phyloP scores from a whole-genome alignment of 1,140 invertebrate species.

The Latrodectus geometricus region DNA sequence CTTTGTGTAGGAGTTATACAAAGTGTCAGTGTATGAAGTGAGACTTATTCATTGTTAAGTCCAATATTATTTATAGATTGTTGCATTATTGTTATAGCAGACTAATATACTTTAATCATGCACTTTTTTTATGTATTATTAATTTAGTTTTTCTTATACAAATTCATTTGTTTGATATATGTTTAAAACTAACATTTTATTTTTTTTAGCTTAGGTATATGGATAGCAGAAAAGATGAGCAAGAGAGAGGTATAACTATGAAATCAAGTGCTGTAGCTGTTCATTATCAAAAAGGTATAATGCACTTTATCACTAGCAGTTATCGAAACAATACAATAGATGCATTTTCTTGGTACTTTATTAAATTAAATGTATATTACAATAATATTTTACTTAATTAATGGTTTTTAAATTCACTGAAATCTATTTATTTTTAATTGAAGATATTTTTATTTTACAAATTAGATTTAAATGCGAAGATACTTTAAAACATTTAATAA shows the following conservation, averaged over 20 bases:
- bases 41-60: too few relatives aligned
- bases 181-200: neutral
- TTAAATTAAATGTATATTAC: neutral
- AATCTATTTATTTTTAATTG: neutral
- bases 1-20: too few relatives aligned
- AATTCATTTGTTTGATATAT: neutral
- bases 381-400: neutral
- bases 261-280: constrained; percentile 96
- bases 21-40: too few relatives aligned
- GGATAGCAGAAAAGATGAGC: constrained; percentile 96
- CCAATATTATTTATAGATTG: too few relatives aligned
- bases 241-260: constrained; percentile 98
- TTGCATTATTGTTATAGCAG: too few relatives aligned
- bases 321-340: neutral
- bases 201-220: constrained; percentile 77
- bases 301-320: neutral
- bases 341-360: neutral
- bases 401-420: neutral
- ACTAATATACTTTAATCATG: too few relatives aligned
- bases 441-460: too few relatives aligned
- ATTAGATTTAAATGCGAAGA: too few relatives aligned
- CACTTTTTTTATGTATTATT: too few relatives aligned
- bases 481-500: too few relatives aligned
- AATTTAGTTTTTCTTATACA: neutral
- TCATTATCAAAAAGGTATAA: constrained; percentile 73